Evolutionary conservation across 2,797 vertebrate genomes (phyloP).

Genomic region (Leptodactylus fallax): DNA sequence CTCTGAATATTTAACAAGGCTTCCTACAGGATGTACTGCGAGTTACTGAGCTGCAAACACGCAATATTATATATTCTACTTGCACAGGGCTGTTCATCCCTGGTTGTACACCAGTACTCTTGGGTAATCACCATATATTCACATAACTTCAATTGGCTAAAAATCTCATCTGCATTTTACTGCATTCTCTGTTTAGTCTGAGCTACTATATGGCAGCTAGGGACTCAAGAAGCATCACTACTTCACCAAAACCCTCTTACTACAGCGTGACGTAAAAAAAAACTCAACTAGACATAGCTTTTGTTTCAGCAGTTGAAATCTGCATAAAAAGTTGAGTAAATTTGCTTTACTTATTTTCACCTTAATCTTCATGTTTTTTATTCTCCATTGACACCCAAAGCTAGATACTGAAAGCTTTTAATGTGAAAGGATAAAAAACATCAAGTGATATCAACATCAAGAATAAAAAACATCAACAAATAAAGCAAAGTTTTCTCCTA

Average conservation of each 20-base stretch:
- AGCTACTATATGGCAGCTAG: neutral
- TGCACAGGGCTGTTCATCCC: neutral
- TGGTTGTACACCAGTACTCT: neutral
- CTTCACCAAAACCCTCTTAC: neutral
- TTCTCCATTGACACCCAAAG: too few relatives aligned
- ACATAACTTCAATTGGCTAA: neutral
- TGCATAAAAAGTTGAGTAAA: too few relatives aligned
- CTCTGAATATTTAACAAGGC: neutral
- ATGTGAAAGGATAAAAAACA: too few relatives aligned
- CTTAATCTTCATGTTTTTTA: too few relatives aligned
- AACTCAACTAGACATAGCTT: too few relatives aligned
- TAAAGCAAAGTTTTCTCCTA: too few relatives aligned
- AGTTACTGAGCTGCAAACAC: neutral
- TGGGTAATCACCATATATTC: neutral
- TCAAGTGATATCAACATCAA: too few relatives aligned
- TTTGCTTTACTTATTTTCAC: too few relatives aligned
- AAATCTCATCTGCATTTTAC: constrained; percentile 1
- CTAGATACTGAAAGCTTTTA: too few relatives aligned
- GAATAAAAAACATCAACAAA: too few relatives aligned
- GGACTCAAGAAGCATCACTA: neutral
- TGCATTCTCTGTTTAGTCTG: neutral
- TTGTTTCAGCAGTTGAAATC: too few relatives aligned
- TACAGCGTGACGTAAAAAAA: too few relatives aligned
- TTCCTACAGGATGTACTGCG: neutral
- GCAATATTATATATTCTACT: neutral